phyloP scores from a whole-genome alignment of 1,140 invertebrate species.

The Melipona quadrifasciata region DNA sequence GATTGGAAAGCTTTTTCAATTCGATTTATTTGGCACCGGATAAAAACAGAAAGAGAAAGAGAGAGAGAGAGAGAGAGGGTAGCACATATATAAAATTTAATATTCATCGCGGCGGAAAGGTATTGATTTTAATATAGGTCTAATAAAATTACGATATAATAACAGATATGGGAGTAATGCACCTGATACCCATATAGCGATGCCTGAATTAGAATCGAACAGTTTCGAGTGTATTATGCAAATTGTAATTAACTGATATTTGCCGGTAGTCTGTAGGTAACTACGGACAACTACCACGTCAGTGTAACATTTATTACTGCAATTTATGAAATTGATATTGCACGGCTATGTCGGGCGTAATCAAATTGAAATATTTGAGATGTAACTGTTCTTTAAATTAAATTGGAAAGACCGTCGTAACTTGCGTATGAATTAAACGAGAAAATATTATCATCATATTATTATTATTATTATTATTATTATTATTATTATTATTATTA shows the following conservation, averaged over 20 bases:
- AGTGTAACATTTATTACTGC: constrained; percentile 7
- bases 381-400: constrained; percentile 23
- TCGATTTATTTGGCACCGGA: background rate
- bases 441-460: background rate
- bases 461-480: too few relatives aligned
- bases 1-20: background rate
- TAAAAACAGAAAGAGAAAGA: background rate
- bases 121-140: constrained; percentile 9
- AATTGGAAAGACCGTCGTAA: background rate
- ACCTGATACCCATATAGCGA: background rate
- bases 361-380: constrained; percentile 21
- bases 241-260: constrained; percentile 52
- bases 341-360: background rate
- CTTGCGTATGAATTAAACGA: background rate
- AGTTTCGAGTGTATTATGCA: constrained; percentile 44
- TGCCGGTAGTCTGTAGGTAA: background rate
- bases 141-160: constrained; percentile 20
- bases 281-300: background rate
- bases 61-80: too few relatives aligned
- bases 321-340: constrained; percentile 41
- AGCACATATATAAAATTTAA: background rate
- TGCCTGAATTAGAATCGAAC: constrained; percentile 36
- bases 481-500: too few relatives aligned
- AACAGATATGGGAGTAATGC: constrained; percentile 16
- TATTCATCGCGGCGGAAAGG: background rate